Base-by-base conservation (phyloP, 1,140 invertebrate genomes). In the Drosophila nebulosa region DNA sequence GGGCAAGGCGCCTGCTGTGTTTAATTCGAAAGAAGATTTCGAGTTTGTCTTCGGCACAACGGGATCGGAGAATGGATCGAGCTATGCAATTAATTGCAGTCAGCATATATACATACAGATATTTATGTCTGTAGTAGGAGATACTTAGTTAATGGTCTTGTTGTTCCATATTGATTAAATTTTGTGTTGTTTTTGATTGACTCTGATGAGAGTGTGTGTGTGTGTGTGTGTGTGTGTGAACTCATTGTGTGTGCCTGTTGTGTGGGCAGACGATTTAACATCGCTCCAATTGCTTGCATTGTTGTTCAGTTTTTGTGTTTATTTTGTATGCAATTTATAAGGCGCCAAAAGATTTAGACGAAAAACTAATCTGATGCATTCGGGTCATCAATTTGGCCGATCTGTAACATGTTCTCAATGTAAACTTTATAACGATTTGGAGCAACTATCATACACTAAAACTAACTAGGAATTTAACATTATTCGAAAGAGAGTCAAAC, bases 281-380 rank as follows among this genome's bases (percentile, higher is more conserved):
- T 46, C 18, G 39, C 16, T 46, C 16, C 39, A 16, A 46, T 46
- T 18, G 39, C 16, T 10, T 7, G 18, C 24, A 53, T n/a, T 53
- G 7, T 30, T 53, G 21, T n/a, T 21, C n/a, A 16, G 39, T 16
- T 18, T 26, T 21, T 68, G 51, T 69, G 64, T 80, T 61, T 78
- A 64, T 69, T 71, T 74, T 68, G 24, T 69, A 53, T 74, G 64
- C 69, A 67, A 65, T 80, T 81, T 74, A 64, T 64, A 58, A 72
- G 81, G 81, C 83, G 81, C 78, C 78, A 88, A 86, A 69, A 78
- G 69, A 78, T 80, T 66, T 69, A 63, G 58, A 72, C 53, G 50
- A 65, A 64, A 67, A 53, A 21, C 24, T 57, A 35, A 42, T 59
- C 26, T 60, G 50, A 77, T 81, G 62, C 39, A 65, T 74, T 56